These are phyloP conservation scores for Lepilemur ruficaudatus DNA, from an alignment of 2,797 vertebrate species.

Conservation along the genomic window DNA sequence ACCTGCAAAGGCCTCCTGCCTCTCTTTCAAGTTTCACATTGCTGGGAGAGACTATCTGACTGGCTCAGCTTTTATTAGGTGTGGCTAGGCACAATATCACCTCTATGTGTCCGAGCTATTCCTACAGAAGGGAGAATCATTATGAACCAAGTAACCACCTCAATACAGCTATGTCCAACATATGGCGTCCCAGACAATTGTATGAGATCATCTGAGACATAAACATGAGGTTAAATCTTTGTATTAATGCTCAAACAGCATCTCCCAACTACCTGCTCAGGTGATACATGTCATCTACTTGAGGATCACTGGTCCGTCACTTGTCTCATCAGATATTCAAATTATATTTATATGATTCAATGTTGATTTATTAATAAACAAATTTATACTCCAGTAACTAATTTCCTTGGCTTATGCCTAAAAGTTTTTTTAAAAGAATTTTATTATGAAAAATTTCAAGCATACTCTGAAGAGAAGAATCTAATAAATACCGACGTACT, in stretches of 20 bases:
- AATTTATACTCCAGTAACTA: not conserved
- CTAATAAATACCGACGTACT: not conserved
- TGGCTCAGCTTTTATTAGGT: not conserved
- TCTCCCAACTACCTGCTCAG: not conserved
- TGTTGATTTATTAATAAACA: not conserved
- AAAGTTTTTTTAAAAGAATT: not conserved
- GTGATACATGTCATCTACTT: not conserved
- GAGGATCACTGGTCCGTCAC: not conserved
- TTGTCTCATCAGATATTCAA: not conserved
- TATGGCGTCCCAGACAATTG: not conserved
- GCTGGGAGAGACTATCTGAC: not conserved
- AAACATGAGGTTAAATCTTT: not conserved
- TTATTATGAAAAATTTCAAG: not conserved
- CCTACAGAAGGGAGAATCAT: not conserved
- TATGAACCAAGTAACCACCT: not conserved
- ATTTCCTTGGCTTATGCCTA: conserved; percentile 9
- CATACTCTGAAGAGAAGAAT: not conserved
- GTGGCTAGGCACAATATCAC: not conserved
- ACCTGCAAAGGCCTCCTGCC: not conserved
- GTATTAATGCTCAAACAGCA: not conserved
- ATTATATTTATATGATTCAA: not conserved
- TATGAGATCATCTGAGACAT: not conserved
- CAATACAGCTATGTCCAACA: not conserved
- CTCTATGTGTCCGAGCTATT: not conserved
- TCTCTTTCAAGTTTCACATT: not conserved